Evolutionary conservation across 2,797 vertebrate genomes (phyloP), one percentile per base, ranked within the genome.

Genomic region (Serranus cabrilla): DNA sequence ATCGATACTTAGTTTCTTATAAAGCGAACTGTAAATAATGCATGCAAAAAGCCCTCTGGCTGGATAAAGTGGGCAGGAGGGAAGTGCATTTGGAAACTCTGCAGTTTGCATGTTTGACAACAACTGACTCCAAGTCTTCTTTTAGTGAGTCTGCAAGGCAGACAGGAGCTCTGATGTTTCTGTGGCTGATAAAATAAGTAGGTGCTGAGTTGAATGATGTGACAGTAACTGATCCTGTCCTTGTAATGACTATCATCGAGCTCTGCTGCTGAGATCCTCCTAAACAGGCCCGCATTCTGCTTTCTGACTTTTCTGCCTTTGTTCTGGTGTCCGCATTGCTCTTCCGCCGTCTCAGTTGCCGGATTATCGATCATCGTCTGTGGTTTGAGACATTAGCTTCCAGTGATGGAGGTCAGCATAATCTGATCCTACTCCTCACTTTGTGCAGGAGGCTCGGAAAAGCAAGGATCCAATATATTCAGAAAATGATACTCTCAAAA

Each of bases 371-470:
- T 90, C 83, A 72, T 10, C 21, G 73, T 77, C 86, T 87, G 87
- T 79, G 85, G 80, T 87, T 67, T 72, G 84, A 91, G 77, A 85
- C 78, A 63, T 84, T 71, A 78, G 59, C 70, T 66, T 75, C 62
- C 68, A 20, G 60, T 72, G 79, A 85, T 63, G 43, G 71, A 81
- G 70, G 82, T 94, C 92, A 93, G 92, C 93, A 93, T 78, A 92
- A 94, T 90, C 63, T 62, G 87, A 93, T 92, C 87, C 54, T 23
- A 23, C 67, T 47, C 73, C 80, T 76, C 69, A 76, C 67, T 79
- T 80, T 74, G 74, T 77, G 54, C 68, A 12, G 60, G 43, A 54
- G 69, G 50, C 60, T 79, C 37, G 34, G 43, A 83, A 76, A 76
- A 74, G 74, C 64, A 60, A 2, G 34, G 34, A 56, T 75, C 14